Evolutionary conservation across 2,797 vertebrate species (phyloP), one percentile per base, ranked within the genome.

Genomic region (Liparis tanakae): DNA sequence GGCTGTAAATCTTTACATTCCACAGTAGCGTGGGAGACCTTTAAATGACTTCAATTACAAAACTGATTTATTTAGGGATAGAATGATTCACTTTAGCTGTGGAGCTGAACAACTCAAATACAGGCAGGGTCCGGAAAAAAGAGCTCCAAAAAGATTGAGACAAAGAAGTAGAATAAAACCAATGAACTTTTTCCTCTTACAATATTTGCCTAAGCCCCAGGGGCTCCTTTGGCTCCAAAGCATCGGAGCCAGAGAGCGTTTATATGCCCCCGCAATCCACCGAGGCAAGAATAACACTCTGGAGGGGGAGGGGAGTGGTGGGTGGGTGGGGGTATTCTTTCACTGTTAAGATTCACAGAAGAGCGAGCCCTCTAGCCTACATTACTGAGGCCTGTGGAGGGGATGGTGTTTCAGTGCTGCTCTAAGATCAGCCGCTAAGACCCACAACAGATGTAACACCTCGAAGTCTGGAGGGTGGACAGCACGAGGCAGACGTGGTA

Each of bases 1-100:
- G n/a, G 57, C 56, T 70, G 46, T 87, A 82, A 82, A 85, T 78
- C 63, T 65, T 59, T 39, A 62, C 82, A 88, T 91, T 88, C 84
- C 89, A 75, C 75, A 74, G 72, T 75, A 74, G 51, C 33, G 56
- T 61, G 22, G 36, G 22, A 76, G 44, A 60, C 54, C 60, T 67
- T 72, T 60, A 18, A 71, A 72, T 70, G 61, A 18, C 43, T 72
- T 60, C 17, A 71, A 72, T 70, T 63, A 18, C 43, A 15, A 2
- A 62, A 20, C 46, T 55, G 46, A 0, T 12, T 53, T 8, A 6
- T 66, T n/a, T 63, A n/a, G 13, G 13, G 39, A 63, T 63, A 6
- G 56, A 66, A 33, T 62, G 7, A 41, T 51, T 43, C 13, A 20
- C 6, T 37, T 48, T 8, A 54, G 10, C 30, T 15, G 34, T 51